These are phyloP conservation scores for Latheticus oryzae DNA, from an alignment of 2,888 invertebrate species.

Conservation along the genomic window DNA sequence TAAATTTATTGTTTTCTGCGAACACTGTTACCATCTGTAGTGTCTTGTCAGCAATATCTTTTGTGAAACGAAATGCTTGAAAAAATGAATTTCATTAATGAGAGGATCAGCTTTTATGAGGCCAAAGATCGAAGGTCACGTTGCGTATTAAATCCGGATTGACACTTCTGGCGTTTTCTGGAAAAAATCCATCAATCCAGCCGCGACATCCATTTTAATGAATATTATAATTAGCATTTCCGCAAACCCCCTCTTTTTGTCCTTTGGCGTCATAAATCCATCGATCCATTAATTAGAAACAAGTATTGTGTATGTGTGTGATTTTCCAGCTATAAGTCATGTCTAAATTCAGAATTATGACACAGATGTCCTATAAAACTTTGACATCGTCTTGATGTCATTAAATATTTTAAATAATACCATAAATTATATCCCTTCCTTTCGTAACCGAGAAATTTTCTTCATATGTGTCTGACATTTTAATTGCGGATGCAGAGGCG, in stretches of 20 bases:
- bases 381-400: constrained; percentile 51
- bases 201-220: constrained; percentile 28
- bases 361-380: constrained; percentile 56
- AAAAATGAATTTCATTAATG: constrained; percentile 22
- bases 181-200: constrained; percentile 27
- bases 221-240: constrained; percentile 33
- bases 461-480: constrained; percentile 29
- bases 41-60: neutral
- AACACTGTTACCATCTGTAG: neutral
- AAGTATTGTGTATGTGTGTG: constrained; percentile 51
- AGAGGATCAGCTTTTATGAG: constrained; percentile 11
- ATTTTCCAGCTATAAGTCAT: constrained; percentile 53
- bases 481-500: constrained; percentile 37
- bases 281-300: constrained; percentile 57
- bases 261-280: constrained; percentile 57
- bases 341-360: constrained; percentile 56
- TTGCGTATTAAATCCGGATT: constrained; percentile 19
- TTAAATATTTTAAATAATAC: constrained; percentile 54
- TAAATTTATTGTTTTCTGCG: constrained; percentile 22
- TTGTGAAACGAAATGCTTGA: constrained; percentile 2
- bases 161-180: constrained; percentile 20
- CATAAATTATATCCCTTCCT: constrained; percentile 39
- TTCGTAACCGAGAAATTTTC: constrained; percentile 35
- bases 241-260: constrained; percentile 11
- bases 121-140: constrained; percentile 27